Evolutionary conservation across 2,888 invertebrate species (phyloP).

Genomic region (Rotaria socialis): DNA sequence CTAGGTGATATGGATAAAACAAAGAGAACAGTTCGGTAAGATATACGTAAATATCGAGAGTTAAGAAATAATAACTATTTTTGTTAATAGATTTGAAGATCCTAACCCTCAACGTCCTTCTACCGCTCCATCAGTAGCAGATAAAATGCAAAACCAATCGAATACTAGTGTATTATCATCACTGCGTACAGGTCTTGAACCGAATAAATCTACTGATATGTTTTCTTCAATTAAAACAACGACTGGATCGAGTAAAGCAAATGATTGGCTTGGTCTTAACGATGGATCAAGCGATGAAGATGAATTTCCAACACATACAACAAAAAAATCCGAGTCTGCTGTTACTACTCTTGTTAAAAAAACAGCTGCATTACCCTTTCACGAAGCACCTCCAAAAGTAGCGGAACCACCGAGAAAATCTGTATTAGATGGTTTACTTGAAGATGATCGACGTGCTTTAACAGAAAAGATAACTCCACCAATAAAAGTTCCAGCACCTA

Average conservation of each 20-base stretch:
- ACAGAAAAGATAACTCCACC: neutral
- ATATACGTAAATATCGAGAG: neutral
- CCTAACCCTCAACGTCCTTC: neutral
- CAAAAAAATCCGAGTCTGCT: neutral
- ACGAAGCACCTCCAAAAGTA: neutral
- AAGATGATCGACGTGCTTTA: neutral
- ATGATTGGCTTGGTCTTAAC: neutral
- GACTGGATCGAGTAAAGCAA: neutral
- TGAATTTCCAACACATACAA: neutral
- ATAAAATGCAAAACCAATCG: neutral
- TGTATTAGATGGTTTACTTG: neutral
- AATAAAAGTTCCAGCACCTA: neutral
- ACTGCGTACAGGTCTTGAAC: neutral
- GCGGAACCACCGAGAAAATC: neutral
- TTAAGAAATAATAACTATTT: neutral
- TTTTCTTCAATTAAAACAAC: neutral
- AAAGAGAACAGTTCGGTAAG: neutral
- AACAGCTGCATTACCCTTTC: neutral
- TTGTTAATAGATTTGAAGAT: neutral
- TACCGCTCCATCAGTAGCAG: neutral
- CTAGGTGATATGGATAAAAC: neutral
- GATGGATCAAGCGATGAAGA: neutral
- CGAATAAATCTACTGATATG: neutral
- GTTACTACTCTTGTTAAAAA: neutral
- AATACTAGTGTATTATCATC: neutral